A percentile compares a stretch with the other conserved stretches of the same genome.
These are phyloP conservation scores for Drosophila varians DNA, from an alignment of 1,140 invertebrate genomes.

Conservation along the genomic window DNA sequence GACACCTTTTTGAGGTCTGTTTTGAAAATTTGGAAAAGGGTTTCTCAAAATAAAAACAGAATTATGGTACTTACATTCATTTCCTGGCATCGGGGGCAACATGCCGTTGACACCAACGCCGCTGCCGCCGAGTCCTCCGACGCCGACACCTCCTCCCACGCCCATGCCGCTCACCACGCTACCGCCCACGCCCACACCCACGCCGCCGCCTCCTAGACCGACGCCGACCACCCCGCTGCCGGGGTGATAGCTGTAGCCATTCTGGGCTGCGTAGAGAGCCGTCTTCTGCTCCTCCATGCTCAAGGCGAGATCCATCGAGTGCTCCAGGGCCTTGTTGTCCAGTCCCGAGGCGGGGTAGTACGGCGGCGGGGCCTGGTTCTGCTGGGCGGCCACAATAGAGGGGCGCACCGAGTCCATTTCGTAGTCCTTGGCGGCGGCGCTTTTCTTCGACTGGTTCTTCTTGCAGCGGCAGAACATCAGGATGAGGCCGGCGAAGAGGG, in stretches of 20 bases:
- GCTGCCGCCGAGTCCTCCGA: constrained; percentile 39
- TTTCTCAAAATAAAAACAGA: constrained; percentile 3
- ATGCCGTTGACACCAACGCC: constrained; percentile 83
- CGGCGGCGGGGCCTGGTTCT: constrained; percentile 92
- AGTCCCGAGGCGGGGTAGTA: constrained; percentile 93
- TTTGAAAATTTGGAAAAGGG: neutral
- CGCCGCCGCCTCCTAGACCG: constrained; percentile 71
- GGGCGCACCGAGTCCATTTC: constrained; percentile 93
- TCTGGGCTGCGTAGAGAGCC: constrained; percentile 91
- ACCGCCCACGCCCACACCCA: constrained; percentile 77
- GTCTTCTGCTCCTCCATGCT: constrained; percentile 92
- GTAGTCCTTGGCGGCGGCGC: constrained; percentile 92
- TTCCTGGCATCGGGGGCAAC: constrained; percentile 87
- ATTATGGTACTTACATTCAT: constrained; percentile 87
- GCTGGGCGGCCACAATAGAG: constrained; percentile 89
- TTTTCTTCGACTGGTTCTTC: constrained; percentile 91
- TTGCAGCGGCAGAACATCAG: constrained; percentile 94
- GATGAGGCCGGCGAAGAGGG: constrained; percentile 90
- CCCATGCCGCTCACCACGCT: constrained; percentile 76
- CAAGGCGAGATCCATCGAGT: constrained; percentile 91
- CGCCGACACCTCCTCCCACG: constrained; percentile 70
- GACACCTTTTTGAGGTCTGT: neutral
- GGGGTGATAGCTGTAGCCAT: constrained; percentile 92
- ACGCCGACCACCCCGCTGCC: constrained; percentile 84
- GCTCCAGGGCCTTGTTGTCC: constrained; percentile 95